Base-by-base conservation (phyloP, 2,113 vertebrate species). In the Falcunculus frontatus region DNA sequence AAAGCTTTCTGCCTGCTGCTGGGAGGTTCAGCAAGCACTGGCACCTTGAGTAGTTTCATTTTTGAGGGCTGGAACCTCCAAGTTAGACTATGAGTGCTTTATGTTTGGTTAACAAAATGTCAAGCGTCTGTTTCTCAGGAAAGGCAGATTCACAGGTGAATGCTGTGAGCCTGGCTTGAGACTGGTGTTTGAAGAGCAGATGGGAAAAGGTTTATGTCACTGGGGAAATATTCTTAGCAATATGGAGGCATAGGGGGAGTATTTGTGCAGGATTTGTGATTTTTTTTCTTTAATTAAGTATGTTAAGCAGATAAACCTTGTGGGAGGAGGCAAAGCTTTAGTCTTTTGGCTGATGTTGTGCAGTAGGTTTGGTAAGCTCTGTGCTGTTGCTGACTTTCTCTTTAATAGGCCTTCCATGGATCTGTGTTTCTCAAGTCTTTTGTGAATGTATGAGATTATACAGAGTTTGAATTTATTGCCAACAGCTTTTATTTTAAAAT, bases 51-150 rank as follows among this genome's bases (percentile, higher is more conserved):
- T 13, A 55, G 12, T 77, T 79, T 75, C 2, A 20, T 52, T 79
- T 73, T 39, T 33, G 47, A 82, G 42, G 30, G 25, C 1, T 75
- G 62, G 33, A 70, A 39, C 27, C 44, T 78, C 25, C 17, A 12
- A 27, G 3, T 53, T 46, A 37, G 44, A 7, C 14, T 57, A 1
- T n/a, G 57, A 50, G 7, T 49, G 70, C 16, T 29, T 1, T 14
- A 11, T 68, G 39, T 42, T 46, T 14, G 12, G 30, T 47, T 86
- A 37, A 62, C 20, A 44, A 41, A 70, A 41, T 2, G 3, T n/a
- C 16, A 17, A 76, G 49, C 2, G 1, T 57, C 18, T 11, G 10
- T 63, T 68, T 69, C 0, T 0, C 22, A 33, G 37, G 25, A 49
- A 10, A 70, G 42, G 20, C 70, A 25, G 35, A 14, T 50, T 59